Base-by-base conservation (phyloP, 2,888 invertebrate species). In the Stenichneumon culpator region DNA sequence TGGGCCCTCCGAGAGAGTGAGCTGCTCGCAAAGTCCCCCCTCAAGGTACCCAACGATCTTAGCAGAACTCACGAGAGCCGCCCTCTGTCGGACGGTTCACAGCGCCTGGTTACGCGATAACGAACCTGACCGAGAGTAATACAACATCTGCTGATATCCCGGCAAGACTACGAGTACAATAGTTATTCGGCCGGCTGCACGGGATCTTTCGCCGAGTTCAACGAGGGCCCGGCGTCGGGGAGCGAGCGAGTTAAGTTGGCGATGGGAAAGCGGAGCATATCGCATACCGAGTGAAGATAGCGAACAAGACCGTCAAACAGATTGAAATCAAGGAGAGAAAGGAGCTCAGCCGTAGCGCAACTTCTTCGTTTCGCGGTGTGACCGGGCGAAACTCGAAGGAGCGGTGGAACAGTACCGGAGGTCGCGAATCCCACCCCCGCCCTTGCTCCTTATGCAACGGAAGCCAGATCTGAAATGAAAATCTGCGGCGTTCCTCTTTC, bases 391-490 rank as follows among this genome's bases (percentile, higher is more conserved):
- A 60, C 22, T 39, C 19, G 19, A 3, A 19, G 39, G 9, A n/a
- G 25, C 16, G 19, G 25, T 1, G 67, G 25, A 75, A 11, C 39
- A 28, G 73, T n/a, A 11, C 65, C 22, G 22, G 44, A 68, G 47
- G 44, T 68, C 44, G 25, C 39, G 54, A 50, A 14, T 32, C 36
- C 39, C 28, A 36, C 22, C 67, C 16, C 47, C 47, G 19, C 39
- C 54, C 44, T 22, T 70, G 74, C 82, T 72, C 72, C 74, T 72
- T 25, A 28, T 70, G 44, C 47, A 77, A 68, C 87, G 86, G 80
- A 86, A 90, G 89, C 90, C 90, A 90, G 89, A 91, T 91, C 91
- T 91, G 90, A 91, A 91, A 91, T 91, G 91, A 91, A 91, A 91
- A 91, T 91, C 91, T 91, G 90, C 86, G 88, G 89, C 84, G 67